phyloP scores from a whole-genome alignment of 1,140 invertebrate species.

The Anastatus disparis region DNA sequence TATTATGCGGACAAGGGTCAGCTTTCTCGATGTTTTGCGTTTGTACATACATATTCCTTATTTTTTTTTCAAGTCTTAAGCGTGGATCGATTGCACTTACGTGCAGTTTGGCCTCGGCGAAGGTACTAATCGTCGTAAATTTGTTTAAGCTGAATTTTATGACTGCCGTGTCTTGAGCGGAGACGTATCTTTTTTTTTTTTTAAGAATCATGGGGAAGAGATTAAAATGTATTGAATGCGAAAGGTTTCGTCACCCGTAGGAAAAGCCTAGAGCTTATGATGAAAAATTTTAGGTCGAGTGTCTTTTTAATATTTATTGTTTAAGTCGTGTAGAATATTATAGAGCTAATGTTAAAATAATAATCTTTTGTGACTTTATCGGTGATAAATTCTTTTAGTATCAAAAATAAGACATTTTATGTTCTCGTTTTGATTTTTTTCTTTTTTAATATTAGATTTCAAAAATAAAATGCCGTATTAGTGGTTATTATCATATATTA shows the following conservation, averaged over 20 bases:
- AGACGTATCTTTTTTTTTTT: no score
- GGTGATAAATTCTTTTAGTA: not conserved
- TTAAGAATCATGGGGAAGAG: conserved; percentile 9
- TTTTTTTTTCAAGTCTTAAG: conserved; percentile 3
- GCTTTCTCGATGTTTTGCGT: not conserved
- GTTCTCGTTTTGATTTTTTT: no score
- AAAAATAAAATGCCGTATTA: no score
- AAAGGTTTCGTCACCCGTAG: conserved; percentile 16
- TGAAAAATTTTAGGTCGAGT: not conserved
- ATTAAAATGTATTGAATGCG: conserved; percentile 10
- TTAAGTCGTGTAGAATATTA: conserved; percentile 28
- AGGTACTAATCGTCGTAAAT: conserved; percentile 34
- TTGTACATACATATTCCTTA: not conserved
- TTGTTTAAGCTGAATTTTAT: conserved; percentile 32
- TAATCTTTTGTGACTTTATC: conserved; percentile 15
- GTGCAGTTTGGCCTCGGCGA: not conserved
- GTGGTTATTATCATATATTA: no score
- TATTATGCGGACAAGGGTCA: not conserved
- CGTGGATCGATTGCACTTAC: not conserved
- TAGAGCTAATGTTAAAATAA: conserved; percentile 25
- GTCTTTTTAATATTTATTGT: conserved; percentile 21
- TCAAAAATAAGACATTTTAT: not conserved
- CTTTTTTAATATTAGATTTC: no score
- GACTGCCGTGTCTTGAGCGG: conserved; percentile 10
- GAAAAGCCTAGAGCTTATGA: not conserved